Percentiles rank a stretch among this genome's conserved stretches.
Evolutionary conservation across 1,140 invertebrate genomes (phyloP).

Genomic region (Drosophila nigrodunni): DNA sequence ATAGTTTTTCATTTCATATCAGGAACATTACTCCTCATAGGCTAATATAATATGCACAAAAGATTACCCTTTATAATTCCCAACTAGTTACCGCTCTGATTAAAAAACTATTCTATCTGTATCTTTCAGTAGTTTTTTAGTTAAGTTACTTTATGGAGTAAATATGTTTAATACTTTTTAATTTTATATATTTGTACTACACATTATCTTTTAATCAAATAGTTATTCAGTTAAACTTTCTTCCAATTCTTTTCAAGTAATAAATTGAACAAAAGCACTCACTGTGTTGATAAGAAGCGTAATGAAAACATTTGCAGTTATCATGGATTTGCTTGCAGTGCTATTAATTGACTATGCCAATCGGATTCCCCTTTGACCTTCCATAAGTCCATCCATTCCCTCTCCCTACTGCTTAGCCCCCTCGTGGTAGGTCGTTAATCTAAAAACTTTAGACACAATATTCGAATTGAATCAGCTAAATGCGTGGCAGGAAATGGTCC

Average conservation of each 20-base stretch:
- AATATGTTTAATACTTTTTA: too few species aligned
- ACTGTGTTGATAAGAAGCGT: background rate
- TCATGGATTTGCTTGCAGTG: background rate
- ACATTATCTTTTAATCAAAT: too few species aligned
- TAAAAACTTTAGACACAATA: background rate
- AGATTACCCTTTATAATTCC: too few species aligned
- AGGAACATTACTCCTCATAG: too few species aligned
- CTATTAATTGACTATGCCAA: conserved; percentile 9
- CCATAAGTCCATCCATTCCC: background rate
- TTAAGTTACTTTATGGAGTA: too few species aligned
- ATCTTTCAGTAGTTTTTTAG: too few species aligned
- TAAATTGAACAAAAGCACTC: background rate
- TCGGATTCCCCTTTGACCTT: background rate
- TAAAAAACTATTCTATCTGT: too few species aligned
- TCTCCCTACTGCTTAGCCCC: background rate
- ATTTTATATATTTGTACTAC: too few species aligned
- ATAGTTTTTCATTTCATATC: too few species aligned
- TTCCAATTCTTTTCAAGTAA: background rate
- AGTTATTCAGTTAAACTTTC: background rate
- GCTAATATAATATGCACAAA: too few species aligned
- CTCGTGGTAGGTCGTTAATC: background rate
- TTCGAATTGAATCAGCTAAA: conserved; percentile 21
- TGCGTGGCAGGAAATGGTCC: conserved; percentile 11
- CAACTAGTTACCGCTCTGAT: too few species aligned
- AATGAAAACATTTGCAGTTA: background rate